phyloP scores from a whole-genome alignment of 1,140 invertebrate genomes.

The Diorhabda carinulata region DNA sequence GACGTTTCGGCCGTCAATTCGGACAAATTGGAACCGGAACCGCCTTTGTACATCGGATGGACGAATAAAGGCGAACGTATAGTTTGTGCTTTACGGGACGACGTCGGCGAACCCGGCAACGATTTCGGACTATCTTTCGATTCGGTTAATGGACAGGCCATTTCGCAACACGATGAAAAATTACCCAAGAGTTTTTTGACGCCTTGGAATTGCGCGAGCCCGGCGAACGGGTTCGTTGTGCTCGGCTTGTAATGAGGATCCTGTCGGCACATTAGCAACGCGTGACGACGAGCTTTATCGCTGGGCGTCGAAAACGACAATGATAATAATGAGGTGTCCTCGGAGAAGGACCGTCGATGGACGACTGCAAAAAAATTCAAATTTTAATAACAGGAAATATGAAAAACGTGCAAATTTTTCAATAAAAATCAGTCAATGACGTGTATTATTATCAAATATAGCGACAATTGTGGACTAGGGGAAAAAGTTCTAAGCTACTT shows the following conservation, averaged over 20 bases:
- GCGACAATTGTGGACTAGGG: too few relatives aligned
- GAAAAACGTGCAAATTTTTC: too few relatives aligned
- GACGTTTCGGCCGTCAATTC: constrained; percentile 38
- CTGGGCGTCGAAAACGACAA: constrained; percentile 56
- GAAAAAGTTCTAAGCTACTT: too few relatives aligned
- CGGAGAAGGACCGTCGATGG: constrained; percentile 67
- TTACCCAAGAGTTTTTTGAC: constrained; percentile 75
- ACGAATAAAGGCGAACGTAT: constrained; percentile 46
- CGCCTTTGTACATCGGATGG: constrained; percentile 47
- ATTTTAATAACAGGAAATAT: background rate
- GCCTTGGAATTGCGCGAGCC: constrained; percentile 61
- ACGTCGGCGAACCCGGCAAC: constrained; percentile 50
- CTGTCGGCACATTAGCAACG: constrained; percentile 67
- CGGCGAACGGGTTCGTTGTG: constrained; percentile 68
- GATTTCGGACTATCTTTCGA: constrained; percentile 49
- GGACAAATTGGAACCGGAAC: constrained; percentile 48
- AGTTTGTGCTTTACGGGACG: constrained; percentile 43
- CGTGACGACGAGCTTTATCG: constrained; percentile 71
- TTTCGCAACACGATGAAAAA: constrained; percentile 73
- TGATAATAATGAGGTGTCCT: constrained; percentile 57
- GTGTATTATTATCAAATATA: too few relatives aligned
- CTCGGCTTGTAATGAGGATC: constrained; percentile 73
- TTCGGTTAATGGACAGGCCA: constrained; percentile 58
- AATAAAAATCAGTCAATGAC: too few relatives aligned
- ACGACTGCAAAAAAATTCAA: constrained; percentile 47